Base-by-base conservation (phyloP, 2,113 vertebrate genomes). In the Edolisoma coerulescens region DNA sequence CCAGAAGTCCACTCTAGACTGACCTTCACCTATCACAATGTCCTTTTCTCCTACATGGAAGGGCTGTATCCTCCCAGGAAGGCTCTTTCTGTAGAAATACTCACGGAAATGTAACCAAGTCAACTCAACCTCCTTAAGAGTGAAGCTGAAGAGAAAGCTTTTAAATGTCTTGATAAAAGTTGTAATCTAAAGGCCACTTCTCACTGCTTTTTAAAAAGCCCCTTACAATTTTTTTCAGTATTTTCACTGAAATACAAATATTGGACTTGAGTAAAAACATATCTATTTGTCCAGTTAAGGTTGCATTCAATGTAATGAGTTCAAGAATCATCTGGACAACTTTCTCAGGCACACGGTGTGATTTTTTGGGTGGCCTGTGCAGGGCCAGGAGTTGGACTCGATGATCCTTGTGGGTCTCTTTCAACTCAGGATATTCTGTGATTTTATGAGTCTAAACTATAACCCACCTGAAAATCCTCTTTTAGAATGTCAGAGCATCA, bases 361-460 rank as follows among this genome's bases (percentile, higher is more conserved):
- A 74, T 39, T 74, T 81, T 59, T 16, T 19, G 27, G 37, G 4
- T 28, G 27, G 37, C 37, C 10, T 59, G 8, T 37, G 28, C 60
- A 59, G 21, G 27, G 27, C 10, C 24, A 49, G 22, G 37, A 59
- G 10, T 0, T 81, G 60, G 44, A 27, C 23, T 59, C 0, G 0
- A 33, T n/a, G 16, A 74, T 39, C 19, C 23, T 74, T 12, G 10
- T 24, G 32, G 3, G 15, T 28, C 7, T 73, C 32, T 16, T 65
- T 42, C 57, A 64, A 11, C 15, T 50, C 27, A 28, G 52, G 33
- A 30, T n/a, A 17, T 45, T 52, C 10, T 74, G 10, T 39, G 44
- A 59, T 59, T 37, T 52, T 45, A 11, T 53, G 13, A 8, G 53
- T 67, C 33, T 21, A 13, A 13, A 28, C 64, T 28, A 9, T 4